Evolutionary conservation across 2,113 vertebrate species (phyloP).

Genomic region (Scatophagus argus): DNA sequence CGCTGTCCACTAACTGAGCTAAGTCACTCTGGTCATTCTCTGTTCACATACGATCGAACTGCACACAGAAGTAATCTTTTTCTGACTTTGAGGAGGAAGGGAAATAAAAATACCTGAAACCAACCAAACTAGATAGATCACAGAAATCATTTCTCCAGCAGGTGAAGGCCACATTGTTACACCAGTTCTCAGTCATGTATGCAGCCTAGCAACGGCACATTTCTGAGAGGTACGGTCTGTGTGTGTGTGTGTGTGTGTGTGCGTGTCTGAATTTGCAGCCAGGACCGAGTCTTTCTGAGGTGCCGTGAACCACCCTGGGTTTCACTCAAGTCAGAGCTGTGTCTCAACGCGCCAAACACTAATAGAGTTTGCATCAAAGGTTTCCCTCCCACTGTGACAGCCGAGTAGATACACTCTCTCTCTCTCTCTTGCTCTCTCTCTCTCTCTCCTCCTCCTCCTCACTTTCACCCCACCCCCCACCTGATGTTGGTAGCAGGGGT

Average conservation of each 20-base stretch:
- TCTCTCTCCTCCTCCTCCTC: background rate
- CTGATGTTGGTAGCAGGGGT: conserved; percentile 42
- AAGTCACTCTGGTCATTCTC: background rate
- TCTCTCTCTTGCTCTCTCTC: conserved; percentile 1
- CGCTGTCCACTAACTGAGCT: background rate
- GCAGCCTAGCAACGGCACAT: conserved; percentile 19
- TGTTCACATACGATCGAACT: background rate
- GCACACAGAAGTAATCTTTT: background rate
- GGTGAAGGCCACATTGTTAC: conserved; percentile 4
- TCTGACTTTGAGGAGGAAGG: background rate
- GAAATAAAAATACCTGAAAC: background rate
- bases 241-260: background rate
- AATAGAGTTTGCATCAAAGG: conserved; percentile 73
- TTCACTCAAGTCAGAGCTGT: conserved; percentile 38
- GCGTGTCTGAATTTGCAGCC: conserved; percentile 11
- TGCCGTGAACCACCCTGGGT: conserved; percentile 29
- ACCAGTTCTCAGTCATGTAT: conserved; percentile 1
- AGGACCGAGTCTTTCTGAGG: conserved; percentile 22
- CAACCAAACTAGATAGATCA: background rate
- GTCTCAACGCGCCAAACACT: conserved; percentile 60
- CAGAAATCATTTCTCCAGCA: background rate
- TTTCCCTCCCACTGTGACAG: conserved; percentile 65
- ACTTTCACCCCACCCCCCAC: conserved; percentile 32
- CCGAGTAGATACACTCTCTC: conserved; percentile 34
- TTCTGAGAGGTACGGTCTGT: background rate